Conservation (phyloP, 2,888 invertebrate species). For the Ormyrus pomaceus region DNA sequence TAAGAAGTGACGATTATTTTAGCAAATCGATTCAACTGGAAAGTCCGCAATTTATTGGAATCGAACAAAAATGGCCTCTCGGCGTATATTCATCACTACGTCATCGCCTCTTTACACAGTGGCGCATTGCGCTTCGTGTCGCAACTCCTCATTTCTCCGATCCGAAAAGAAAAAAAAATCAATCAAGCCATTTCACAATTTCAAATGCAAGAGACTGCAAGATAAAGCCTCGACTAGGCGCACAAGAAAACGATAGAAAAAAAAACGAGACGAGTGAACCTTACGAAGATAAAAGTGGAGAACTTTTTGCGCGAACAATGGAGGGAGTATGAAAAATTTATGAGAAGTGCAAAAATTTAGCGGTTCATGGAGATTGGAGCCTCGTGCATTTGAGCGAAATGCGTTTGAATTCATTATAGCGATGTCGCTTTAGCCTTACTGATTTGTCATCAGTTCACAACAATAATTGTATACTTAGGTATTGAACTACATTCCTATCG, state of each 20-base stretch:
- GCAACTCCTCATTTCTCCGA: slow-evolving; percentile 43
- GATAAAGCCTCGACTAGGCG: slow-evolving; percentile 1
- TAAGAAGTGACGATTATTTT: no score
- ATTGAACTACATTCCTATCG: no score
- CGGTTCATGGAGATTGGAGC: not conserved
- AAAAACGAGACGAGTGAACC: not conserved
- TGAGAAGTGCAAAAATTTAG: no score
- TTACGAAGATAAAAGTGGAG: not conserved
- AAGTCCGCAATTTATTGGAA: no score
- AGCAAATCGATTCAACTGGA: no score
- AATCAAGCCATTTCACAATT: slow-evolving; percentile 45
- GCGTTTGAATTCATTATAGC: not conserved
- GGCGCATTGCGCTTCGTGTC: slow-evolving; percentile 18
- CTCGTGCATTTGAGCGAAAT: not conserved
- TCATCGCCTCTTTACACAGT: slow-evolving; percentile 9
- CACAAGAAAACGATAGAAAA: slow-evolving; percentile 15
- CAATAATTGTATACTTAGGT: no score
- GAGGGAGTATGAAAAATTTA: not conserved
- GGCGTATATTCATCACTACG: not conserved
- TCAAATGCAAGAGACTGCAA: slow-evolving; percentile 33
- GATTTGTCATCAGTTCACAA: no score
- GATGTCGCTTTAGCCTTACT: no score
- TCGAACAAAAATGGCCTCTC: not conserved
- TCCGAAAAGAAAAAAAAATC: slow-evolving; percentile 42
- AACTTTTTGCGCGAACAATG: not conserved